Base-by-base conservation (phyloP, 2,113 vertebrate genomes). In the Sprattus sprattus region DNA sequence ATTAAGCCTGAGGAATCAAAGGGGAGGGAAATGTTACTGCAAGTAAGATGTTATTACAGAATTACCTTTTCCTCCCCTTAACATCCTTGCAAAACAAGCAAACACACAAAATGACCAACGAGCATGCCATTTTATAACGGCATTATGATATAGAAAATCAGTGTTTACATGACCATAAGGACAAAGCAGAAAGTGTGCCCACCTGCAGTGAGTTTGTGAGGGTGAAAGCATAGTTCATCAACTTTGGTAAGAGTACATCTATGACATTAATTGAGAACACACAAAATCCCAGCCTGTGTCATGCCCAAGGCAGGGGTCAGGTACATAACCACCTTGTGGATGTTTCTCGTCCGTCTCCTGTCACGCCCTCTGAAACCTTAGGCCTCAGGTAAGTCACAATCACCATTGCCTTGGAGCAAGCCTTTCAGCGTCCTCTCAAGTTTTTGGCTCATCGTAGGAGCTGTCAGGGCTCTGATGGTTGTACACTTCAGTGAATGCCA, bases 311-410 rank as follows among this genome's bases (percentile, higher is more conserved):
- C 84, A 0, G 95, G 95, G 0, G 95, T 95, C 6, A 96, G 91
- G 71, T 95, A 89, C 22, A 95, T 8, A 2, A 96, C 88, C 25
- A 95, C 95, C 89, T 95, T 96, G 18, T 96, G 52, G 83, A 96
- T 94, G 82, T 93, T 92, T 83, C 94, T 96, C 15, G 85, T 39
- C 92, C 6, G 92, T 93, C 6, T 96, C 93, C 82, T 92, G 88
- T 22, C 81, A 86, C 90, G 75, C 88, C 81, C 5, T 95, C 94
- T 0, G 93, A 91, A n/a, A 86, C 87, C 0, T 89, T 92, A 15
- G 97, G 94, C 88, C 96, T 96, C 80, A 96, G 45, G 84, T 99
- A 95, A 81, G 97, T 99, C 64, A 95, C 80, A 78, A 99, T 96
- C 85, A 99, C 97, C n/a, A 99, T 95, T 0, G 91, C 82, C 0